Base-by-base conservation (phyloP, 92 coral and sea anemone genomes). In the Umimayanthus chanpuru region DNA sequence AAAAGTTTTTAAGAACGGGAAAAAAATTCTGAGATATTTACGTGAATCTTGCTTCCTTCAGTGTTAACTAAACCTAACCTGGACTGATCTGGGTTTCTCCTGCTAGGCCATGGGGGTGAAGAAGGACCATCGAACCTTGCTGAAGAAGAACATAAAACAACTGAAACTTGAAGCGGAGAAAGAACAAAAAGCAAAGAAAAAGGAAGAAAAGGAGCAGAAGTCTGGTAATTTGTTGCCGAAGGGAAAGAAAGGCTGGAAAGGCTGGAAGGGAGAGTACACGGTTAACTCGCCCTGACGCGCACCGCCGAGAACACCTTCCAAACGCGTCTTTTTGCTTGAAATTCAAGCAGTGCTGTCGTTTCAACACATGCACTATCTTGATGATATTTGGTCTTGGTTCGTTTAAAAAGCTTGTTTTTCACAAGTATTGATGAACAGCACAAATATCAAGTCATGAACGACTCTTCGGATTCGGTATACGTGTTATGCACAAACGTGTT, bases 91-190 rank as follows among this genome's bases (percentile, higher is more conserved):
- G 5, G 9, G 1, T 53, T 73, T 41, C 79, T 74, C 55, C 16
- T 88, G 21, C 20, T 76, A 97, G 99, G 89, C 95, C 25, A 92
- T 97, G 93, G 98, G 98, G 18, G 90, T 97, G 49, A 92, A 90
- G 40, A 96, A 91, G 82, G 96, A 93, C 40, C 94, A 94, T 86
- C 88, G 95, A 81, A 89, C 89, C 18, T 2, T 91, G 77, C 88
- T 97, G 75, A 97, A 97, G 86, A 97, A 97, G 88, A 91, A 89
- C 44, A 79, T 97, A 43, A 97, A 97, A 88, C 98, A 95, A 36
- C 90, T 97, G 85, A 95, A 93, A 76, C 55, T 80, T 39, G 98
- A 97, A 76, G 90, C 91, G 88, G 99, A 93, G 61, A 91, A 90
- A 76, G 98, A 95, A 75, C 93, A 92, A 80, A 94, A 96, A 92